Conservation (phyloP, 2,797 vertebrate species). For the Caiman crocodilus region DNA sequence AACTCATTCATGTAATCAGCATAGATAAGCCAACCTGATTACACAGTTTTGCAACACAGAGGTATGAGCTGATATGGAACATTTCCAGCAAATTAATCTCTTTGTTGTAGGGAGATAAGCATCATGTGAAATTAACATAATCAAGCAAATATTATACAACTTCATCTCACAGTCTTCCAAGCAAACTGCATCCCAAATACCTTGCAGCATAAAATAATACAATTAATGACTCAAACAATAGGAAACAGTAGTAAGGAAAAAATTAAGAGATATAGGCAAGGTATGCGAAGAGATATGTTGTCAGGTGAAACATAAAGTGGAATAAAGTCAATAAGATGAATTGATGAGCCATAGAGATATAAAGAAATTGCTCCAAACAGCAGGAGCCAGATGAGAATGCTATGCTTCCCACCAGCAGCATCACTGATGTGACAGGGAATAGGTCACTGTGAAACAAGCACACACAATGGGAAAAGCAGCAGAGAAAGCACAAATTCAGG, state of each 20-base stretch:
- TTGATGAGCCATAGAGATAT: not conserved
- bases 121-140: not conserved
- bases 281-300: not conserved
- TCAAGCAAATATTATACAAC: not conserved
- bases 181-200: not conserved
- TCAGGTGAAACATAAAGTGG: not conserved
- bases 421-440: conserved; percentile 28
- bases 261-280: not conserved
- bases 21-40: not conserved
- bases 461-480: not conserved
- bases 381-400: conserved; percentile 2
- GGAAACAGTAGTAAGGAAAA: not conserved
- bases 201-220: not conserved
- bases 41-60: not conserved
- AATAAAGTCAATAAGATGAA: not conserved
- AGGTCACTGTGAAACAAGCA: not conserved
- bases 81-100: not conserved
- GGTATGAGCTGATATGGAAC: not conserved
- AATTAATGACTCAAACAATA: not conserved
- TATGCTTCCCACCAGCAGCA: conserved; percentile 2
- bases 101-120: not conserved
- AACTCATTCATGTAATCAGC: not conserved
- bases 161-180: conserved; percentile 1
- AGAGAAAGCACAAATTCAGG: accelerated
- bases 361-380: conserved; percentile 11